These are phyloP conservation scores for Zaprionus ghesquierei DNA, from an alignment of 1,140 invertebrate genomes.

Conservation along the genomic window DNA sequence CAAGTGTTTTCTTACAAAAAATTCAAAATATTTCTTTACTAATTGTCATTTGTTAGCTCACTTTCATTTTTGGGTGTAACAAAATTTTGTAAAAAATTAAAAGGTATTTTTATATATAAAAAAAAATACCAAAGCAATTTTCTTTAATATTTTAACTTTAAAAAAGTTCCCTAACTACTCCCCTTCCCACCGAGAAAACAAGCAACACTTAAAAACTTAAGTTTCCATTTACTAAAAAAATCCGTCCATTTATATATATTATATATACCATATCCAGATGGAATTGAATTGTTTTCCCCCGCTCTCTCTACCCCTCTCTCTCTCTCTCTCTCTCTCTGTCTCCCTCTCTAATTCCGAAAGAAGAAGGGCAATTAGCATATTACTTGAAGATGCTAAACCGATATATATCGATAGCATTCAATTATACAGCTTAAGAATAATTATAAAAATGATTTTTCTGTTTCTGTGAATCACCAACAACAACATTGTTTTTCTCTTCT, in stretches of 20 bases:
- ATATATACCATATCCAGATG: constrained; percentile 2
- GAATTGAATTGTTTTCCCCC: constrained; percentile 7
- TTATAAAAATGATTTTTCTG: constrained; percentile 81
- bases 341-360: not conserved
- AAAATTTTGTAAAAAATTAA: constrained; percentile 59
- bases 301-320: too few species aligned
- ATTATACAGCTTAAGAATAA: constrained; percentile 80
- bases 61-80: constrained; percentile 74
- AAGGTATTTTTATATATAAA: constrained; percentile 18
- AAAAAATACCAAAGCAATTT: not conserved
- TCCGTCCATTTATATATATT: constrained; percentile 1
- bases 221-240: constrained; percentile 29
- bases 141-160: constrained; percentile 16
- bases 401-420: constrained; percentile 43
- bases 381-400: constrained; percentile 32
- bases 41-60: constrained; percentile 17
- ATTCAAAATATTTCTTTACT: constrained; percentile 27
- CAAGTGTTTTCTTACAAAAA: constrained; percentile 26
- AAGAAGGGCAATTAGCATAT: constrained; percentile 11
- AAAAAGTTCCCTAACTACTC: constrained; percentile 24
- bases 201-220: constrained; percentile 38
- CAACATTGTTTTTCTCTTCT: constrained; percentile 82
- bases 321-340: not conserved
- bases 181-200: not conserved
- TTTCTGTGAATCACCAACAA: constrained; percentile 82